phyloP scores from a whole-genome alignment of 2,113 vertebrate species.

The Acrocephalus kingi region DNA sequence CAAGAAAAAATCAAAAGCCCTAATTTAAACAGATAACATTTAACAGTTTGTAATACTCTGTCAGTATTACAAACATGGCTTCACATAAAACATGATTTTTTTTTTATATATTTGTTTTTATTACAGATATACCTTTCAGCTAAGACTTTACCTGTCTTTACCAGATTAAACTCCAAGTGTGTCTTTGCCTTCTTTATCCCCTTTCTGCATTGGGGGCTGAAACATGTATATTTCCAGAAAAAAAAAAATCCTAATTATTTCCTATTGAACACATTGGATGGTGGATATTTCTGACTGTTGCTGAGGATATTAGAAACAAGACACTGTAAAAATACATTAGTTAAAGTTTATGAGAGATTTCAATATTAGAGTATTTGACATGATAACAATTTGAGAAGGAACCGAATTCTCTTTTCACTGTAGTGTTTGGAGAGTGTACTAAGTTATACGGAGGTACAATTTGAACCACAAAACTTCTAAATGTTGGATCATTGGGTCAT shows the following conservation, averaged over 20 bases:
- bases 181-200: accelerated
- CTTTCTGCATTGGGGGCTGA: not conserved
- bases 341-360: not conserved
- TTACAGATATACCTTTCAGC: not conserved
- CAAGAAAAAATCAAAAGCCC: not conserved
- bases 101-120: not conserved
- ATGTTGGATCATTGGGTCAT: not conserved
- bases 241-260: not conserved
- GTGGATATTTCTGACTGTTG: not conserved
- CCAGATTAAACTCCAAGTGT: not conserved
- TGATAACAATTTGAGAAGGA: not conserved
- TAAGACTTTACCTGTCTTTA: not conserved
- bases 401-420: not conserved
- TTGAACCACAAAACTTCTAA: not conserved
- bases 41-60: too few relatives aligned
- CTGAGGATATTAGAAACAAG: not conserved
- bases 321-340: not conserved
- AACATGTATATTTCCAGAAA: not conserved
- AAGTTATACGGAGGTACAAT: not conserved
- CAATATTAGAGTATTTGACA: not conserved
- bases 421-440: not conserved
- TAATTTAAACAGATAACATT: not conserved
- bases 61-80: not conserved
- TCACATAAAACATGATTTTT: not conserved
- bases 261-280: not conserved